Evolutionary conservation across 2,888 invertebrate species (phyloP), one percentile per base, ranked within the genome.

Genomic region (Yponomeuta plumbellus): DNA sequence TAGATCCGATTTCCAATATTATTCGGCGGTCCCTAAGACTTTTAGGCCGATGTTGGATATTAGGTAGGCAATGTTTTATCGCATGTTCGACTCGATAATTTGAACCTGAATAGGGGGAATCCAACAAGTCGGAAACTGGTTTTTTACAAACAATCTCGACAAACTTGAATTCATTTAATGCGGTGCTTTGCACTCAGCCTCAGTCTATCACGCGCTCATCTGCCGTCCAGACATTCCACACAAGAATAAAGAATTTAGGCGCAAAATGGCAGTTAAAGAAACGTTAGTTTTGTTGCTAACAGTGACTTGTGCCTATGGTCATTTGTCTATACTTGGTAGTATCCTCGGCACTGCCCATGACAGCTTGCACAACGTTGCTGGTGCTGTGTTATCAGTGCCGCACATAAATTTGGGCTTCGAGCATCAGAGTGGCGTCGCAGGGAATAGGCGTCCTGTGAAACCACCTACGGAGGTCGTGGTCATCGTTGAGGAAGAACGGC

Each of bases 301-400:
- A 56, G 21, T 67, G 23, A 70, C 73, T 67, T 70, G 61, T 66
- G 65, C 69, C 68, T 65, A 68, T 61, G 78, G 70, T 67, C 70
- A 74, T 58, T 73, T 75, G 13, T 69, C 73, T 6, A 69, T 70
- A 59, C 68, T 79, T 3, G 73, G 74, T 64, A 80, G 74, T 17
- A 68, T 84, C 11, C 44, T 84, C 21, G 67, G 75, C 20, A 72
- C 74, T 64, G 80, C 79, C 4, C 77, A 76, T 8, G 62, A 13
- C 70, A 79, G 13, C 80, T 75, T 52, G 67, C 75, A 0, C 26
- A 74, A 77, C 5, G 76, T 77, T 0, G 83, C 85, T 26, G 77
- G 77, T 1, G 67, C 78, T 3, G 70, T 86, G 21, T 68, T 86
- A 1, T 83, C 81, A 23, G 81, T 83, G 2, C 61, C 80, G 0